Conservation (phyloP, 1,140 invertebrate species). For the Bombus cullumanus region DNA sequence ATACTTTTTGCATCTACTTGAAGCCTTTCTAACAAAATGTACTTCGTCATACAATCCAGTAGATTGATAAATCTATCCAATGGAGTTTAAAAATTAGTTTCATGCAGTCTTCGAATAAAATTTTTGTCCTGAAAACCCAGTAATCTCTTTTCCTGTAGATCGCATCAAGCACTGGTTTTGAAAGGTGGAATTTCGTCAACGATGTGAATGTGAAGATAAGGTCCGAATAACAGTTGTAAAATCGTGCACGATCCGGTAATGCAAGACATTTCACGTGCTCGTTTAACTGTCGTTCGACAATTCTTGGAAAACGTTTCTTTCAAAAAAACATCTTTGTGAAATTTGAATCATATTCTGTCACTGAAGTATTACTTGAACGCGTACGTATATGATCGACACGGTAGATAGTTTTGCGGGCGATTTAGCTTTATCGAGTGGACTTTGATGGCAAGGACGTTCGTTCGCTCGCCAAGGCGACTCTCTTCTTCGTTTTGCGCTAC, state of each 20-base stretch:
- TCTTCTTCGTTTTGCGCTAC: slow-evolving; percentile 32
- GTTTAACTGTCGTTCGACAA: not conserved
- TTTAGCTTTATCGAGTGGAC: not conserved
- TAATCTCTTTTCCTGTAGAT: slow-evolving; percentile 20
- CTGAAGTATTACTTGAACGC: not conserved
- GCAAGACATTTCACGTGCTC: not conserved
- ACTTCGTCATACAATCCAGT: not conserved
- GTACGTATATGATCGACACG: not conserved
- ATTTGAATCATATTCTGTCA: not conserved
- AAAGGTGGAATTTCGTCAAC: slow-evolving; percentile 29
- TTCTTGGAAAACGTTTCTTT: not conserved
- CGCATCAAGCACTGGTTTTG: not conserved
- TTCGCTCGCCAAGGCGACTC: not conserved
- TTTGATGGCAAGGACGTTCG: slow-evolving; percentile 25
- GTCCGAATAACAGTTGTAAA: slow-evolving; percentile 45
- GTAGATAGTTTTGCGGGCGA: not conserved
- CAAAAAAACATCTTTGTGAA: not conserved
- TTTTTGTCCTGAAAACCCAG: slow-evolving; percentile 47
- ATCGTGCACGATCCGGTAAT: slow-evolving; percentile 42
- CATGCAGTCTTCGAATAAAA: no score
- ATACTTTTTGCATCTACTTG: no score
- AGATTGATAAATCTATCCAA: no score
- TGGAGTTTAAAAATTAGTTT: not conserved
- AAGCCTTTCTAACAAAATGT: not conserved
- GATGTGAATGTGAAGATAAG: slow-evolving; percentile 6